Percentiles rank a stretch among this genome's conserved stretches.
These are phyloP conservation scores for Drosophila suboccidentalis DNA, from an alignment of 2,888 invertebrate genomes.

Conservation along the genomic window DNA sequence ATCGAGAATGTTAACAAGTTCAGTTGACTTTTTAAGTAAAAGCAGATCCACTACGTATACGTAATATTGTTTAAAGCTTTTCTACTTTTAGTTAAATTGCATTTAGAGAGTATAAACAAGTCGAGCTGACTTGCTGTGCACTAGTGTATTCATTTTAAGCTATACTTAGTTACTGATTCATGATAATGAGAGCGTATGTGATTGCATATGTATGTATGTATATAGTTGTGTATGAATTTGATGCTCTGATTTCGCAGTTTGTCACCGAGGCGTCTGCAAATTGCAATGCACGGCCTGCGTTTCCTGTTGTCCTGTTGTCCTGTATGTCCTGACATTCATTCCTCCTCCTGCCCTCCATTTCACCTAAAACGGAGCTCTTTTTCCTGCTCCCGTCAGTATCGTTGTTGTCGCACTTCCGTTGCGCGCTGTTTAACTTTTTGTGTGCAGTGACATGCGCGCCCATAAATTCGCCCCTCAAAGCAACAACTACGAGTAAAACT, in stretches of 20 bases:
- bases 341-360: not conserved
- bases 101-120: conserved; percentile 10
- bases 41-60: not conserved
- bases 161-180: conserved; percentile 69
- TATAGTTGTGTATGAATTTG: conserved; percentile 41
- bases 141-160: conserved; percentile 23
- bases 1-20: not conserved
- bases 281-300: conserved; percentile 57
- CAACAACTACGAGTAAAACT: conserved; percentile 41
- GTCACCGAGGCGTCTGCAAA: conserved; percentile 55
- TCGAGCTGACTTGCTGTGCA: not conserved
- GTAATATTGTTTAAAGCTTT: not conserved
- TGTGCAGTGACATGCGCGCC: conserved; percentile 77
- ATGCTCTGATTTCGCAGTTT: conserved; percentile 64
- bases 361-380: not conserved
- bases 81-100: not conserved
- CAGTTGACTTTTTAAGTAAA: not conserved
- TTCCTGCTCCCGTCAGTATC: not conserved
- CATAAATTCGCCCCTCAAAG: conserved; percentile 70
- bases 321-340: conserved; percentile 34
- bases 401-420: conserved; percentile 77
- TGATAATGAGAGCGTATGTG: conserved; percentile 56
- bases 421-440: conserved; percentile 81
- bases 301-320: conserved; percentile 62
- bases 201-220: conserved; percentile 9